Evolutionary conservation across 2,113 vertebrate species (phyloP).

Genomic region (Tychaedon coryphoeus): DNA sequence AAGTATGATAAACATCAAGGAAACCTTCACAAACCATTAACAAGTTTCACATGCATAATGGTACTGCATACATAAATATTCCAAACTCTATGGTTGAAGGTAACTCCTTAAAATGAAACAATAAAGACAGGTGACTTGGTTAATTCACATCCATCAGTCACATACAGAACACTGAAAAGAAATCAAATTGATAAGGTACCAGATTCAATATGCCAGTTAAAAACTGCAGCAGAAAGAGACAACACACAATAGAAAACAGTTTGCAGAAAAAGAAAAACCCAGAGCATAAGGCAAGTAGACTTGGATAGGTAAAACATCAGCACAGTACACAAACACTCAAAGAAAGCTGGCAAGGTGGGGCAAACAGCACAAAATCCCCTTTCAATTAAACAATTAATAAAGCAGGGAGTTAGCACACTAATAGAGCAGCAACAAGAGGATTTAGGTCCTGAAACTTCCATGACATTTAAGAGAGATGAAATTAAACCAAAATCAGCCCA

Average conservation of each 20-base stretch:
- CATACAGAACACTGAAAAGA: not conserved
- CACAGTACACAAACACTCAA: not conserved
- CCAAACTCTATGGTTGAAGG: not conserved
- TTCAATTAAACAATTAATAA: not conserved
- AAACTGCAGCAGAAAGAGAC: not conserved
- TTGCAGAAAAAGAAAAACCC: not conserved
- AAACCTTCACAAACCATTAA: not conserved
- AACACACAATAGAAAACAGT: not conserved
- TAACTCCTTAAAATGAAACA: not conserved
- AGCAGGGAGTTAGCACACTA: not conserved
- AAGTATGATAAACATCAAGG: not conserved
- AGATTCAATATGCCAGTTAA: not conserved
- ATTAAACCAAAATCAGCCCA: not conserved
- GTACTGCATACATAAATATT: not conserved
- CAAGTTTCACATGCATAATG: not conserved
- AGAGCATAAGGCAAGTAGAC: not conserved
- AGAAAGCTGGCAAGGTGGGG: not conserved
- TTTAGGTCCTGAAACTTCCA: not conserved
- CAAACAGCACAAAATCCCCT: not conserved
- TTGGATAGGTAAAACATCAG: not conserved
- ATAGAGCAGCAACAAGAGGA: not conserved
- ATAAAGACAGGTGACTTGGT: not conserved
- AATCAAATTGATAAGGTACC: not conserved
- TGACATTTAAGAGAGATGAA: not conserved
- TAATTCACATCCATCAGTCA: not conserved